Evolutionary conservation across 2,888 invertebrate genomes (phyloP).

Genomic region (Nomada fucata): DNA sequence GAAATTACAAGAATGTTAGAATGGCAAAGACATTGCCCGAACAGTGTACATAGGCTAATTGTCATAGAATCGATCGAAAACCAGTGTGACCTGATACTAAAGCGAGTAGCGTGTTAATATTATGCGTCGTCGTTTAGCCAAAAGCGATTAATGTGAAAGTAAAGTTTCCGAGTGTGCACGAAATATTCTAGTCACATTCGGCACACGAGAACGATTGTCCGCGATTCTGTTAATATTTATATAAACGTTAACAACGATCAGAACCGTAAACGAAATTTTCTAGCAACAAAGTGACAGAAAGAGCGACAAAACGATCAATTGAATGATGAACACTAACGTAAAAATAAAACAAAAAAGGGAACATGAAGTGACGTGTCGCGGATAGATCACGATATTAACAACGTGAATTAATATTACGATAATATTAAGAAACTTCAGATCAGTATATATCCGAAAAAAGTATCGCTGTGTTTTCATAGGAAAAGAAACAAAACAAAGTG

Average conservation of each 20-base stretch:
- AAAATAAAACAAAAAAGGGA: slow-evolving; percentile 1
- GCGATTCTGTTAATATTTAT: slow-evolving; percentile 40
- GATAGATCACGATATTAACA: slow-evolving; percentile 43
- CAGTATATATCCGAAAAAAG: slow-evolving; percentile 24
- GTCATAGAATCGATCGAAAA: slow-evolving; percentile 56
- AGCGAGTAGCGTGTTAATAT: slow-evolving; percentile 35
- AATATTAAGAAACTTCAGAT: slow-evolving; percentile 41
- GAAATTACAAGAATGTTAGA: slow-evolving; percentile 20
- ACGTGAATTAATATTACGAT: slow-evolving; percentile 44
- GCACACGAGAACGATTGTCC: slow-evolving; percentile 31
- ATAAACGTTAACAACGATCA: slow-evolving; percentile 24
- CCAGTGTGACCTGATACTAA: slow-evolving; percentile 68
- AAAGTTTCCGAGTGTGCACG: slow-evolving; percentile 25
- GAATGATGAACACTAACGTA: slow-evolving; percentile 1
- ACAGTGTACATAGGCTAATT: slow-evolving; percentile 57
- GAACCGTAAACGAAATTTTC: slow-evolving; percentile 39
- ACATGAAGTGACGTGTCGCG: slow-evolving; percentile 20
- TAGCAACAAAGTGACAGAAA: slow-evolving; percentile 7
- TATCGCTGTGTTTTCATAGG: slow-evolving; percentile 29
- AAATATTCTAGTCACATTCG: slow-evolving; percentile 30
- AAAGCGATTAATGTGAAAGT: slow-evolving; percentile 14
- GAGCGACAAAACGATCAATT: slow-evolving; percentile 2
- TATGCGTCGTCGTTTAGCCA: slow-evolving; percentile 19
- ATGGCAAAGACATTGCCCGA: neutral
- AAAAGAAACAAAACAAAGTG: neutral